Conservation (phyloP, 1,140 invertebrate species). For the Tetragonula clypearis region DNA sequence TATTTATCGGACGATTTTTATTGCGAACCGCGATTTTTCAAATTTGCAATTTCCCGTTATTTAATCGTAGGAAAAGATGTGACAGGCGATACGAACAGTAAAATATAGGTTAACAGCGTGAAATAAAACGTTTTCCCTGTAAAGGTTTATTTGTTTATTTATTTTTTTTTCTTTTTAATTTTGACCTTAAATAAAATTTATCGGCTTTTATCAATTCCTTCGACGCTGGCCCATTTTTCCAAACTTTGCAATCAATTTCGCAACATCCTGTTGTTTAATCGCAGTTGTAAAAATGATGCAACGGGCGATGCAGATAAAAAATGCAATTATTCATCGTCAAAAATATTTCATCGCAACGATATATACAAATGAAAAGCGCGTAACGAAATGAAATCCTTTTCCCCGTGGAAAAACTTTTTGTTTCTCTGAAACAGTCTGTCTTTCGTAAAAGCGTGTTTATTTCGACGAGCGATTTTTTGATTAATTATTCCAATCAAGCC, state of each 20-base stretch:
- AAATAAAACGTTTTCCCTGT: not conserved
- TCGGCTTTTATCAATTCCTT: not conserved
- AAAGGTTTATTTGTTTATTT: not conserved
- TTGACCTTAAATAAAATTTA: not conserved
- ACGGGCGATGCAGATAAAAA: not conserved
- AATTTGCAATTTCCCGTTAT: no score
- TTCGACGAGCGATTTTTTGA: not conserved
- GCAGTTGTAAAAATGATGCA: not conserved
- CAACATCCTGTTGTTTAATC: no score
- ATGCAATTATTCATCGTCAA: not conserved
- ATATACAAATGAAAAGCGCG: not conserved
- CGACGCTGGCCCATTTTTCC: no score
- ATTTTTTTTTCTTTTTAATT: no score
- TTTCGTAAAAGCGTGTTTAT: not conserved
- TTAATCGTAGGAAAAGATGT: no score
- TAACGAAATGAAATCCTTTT: not conserved
- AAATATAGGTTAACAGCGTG: no score
- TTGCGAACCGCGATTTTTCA: no score
- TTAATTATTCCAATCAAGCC: not conserved
- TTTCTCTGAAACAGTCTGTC: not conserved
- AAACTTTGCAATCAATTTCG: no score
- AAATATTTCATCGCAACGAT: not conserved
- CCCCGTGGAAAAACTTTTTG: no score
- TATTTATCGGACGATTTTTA: no score
- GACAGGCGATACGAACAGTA: no score